Conservation (phyloP, 2,888 invertebrate species). For the Stramonita haemastoma region DNA sequence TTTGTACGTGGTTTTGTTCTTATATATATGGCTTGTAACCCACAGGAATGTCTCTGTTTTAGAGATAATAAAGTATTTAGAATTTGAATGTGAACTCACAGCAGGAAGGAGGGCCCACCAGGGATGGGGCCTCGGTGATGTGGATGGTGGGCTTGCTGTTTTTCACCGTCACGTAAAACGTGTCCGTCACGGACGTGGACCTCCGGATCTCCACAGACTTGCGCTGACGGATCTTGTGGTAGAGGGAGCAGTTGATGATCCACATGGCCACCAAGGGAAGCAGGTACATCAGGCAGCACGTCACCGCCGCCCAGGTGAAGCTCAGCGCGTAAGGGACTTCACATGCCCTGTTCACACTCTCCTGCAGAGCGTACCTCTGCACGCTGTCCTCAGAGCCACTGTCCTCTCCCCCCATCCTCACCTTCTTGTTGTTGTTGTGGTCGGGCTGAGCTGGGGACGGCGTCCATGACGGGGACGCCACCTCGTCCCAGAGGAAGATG, state of each 20-base stretch:
- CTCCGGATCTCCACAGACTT: constrained; percentile 65
- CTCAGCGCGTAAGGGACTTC: constrained; percentile 58
- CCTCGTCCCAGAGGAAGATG: constrained; percentile 59
- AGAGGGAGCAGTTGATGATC: constrained; percentile 64
- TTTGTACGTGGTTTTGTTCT: no score
- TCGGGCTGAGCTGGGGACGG: neutral
- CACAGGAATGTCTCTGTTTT: no score
- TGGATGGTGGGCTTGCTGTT: constrained; percentile 44
- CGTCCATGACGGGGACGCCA: neutral
- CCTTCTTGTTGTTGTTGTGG: neutral
- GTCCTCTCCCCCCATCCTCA: neutral
- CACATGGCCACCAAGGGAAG: constrained; percentile 62
- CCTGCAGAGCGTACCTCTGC: neutral
- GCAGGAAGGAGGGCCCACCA: constrained; percentile 29
- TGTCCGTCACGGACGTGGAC: constrained; percentile 58
- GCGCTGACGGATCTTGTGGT: constrained; percentile 63
- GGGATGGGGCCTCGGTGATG: constrained; percentile 40
- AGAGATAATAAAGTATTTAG: no score
- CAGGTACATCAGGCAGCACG: constrained; percentile 60
- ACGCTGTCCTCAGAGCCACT: neutral
- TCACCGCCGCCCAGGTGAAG: constrained; percentile 54
- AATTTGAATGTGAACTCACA: no score
- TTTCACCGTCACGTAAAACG: constrained; percentile 54
- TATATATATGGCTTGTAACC: no score
- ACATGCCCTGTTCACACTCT: constrained; percentile 31